Conservation (phyloP, 2,113 vertebrate genomes). For the Psittacula cyanocephala region DNA sequence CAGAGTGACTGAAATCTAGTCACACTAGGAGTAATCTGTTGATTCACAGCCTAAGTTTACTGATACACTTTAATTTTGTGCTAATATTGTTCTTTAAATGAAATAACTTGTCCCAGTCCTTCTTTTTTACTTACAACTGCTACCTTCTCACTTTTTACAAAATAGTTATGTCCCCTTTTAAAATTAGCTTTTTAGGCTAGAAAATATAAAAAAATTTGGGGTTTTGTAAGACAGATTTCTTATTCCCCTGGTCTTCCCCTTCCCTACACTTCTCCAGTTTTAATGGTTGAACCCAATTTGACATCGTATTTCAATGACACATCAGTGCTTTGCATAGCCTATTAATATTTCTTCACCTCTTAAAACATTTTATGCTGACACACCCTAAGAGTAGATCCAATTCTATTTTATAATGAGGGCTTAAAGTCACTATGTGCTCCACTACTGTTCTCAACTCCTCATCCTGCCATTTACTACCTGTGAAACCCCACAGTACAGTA, state of each 20-base stretch:
- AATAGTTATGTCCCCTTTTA: rapidly evolving
- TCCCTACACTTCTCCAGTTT: not conserved
- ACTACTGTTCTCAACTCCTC: not conserved
- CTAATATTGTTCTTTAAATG: not conserved
- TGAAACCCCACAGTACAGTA: not conserved
- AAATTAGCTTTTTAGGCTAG: not conserved
- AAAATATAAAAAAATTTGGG: not conserved
- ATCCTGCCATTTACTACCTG: not conserved
- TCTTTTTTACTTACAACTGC: not conserved
- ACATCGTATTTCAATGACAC: not conserved
- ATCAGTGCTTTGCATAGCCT: not conserved
- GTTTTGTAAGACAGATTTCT: not conserved
- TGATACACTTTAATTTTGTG: not conserved
- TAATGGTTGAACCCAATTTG: not conserved
- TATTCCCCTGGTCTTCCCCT: not conserved
- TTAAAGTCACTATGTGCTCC: not conserved
- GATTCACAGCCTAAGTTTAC: not conserved
- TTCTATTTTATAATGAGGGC: not conserved
- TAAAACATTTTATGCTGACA: not conserved
- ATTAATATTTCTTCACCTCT: not conserved
- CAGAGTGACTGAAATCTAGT: not conserved
- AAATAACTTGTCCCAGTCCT: not conserved
- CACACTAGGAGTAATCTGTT: not conserved
- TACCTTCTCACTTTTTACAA: not conserved
- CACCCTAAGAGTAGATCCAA: not conserved